Evolutionary conservation across 2,797 vertebrate species (phyloP).

Genomic region (Halcyon badia): DNA sequence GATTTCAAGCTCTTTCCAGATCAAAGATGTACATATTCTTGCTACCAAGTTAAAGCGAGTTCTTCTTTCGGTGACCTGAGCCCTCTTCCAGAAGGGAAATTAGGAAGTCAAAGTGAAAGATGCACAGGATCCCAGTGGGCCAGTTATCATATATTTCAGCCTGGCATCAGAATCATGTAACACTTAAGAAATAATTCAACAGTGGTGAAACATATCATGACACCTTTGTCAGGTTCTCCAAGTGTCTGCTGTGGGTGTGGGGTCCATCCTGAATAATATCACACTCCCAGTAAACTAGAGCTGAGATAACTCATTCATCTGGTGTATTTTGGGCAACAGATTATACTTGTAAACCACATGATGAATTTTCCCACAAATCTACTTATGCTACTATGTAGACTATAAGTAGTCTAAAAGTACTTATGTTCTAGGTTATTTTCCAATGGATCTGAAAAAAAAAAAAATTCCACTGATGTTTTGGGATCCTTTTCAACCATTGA

Average conservation of each 20-base stretch:
- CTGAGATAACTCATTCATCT: rapidly evolving
- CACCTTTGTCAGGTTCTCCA: not conserved
- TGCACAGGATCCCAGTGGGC: not conserved
- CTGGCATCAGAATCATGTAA: not conserved
- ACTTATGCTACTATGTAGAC: not conserved
- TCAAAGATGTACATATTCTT: rapidly evolving
- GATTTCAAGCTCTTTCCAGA: not conserved
- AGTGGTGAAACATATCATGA: not conserved
- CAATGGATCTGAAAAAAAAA: not conserved
- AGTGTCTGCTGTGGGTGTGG: not conserved
- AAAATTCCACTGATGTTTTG: not conserved
- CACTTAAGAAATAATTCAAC: not conserved
- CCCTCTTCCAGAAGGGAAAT: not conserved
- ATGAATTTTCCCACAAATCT: not conserved
- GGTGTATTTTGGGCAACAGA: not conserved
- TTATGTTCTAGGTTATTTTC: not conserved
- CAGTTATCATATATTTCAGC: not conserved
- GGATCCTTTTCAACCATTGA: not conserved
- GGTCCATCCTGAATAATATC: not conserved
- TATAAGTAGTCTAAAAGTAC: not conserved
- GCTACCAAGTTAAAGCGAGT: not conserved
- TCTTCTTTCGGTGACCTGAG: not conserved
- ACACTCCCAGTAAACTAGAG: not conserved
- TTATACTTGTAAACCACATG: rapidly evolving
- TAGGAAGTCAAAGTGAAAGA: not conserved